Percentiles rank a stretch among this genome's conserved stretches.
Conservation (phyloP, 2,113 vertebrate genomes). For the Chloropsis cyanopogon region DNA sequence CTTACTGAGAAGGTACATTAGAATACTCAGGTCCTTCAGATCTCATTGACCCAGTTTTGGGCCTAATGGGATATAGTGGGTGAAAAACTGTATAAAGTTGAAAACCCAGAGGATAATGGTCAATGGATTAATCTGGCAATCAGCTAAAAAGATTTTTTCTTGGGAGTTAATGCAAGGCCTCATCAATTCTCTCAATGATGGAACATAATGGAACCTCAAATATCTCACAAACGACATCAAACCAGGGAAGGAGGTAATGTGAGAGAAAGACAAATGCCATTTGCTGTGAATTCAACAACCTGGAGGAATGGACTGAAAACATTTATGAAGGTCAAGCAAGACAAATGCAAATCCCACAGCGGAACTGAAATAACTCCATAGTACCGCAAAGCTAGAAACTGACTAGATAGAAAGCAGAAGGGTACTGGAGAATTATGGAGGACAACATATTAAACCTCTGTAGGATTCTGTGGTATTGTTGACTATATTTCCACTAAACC, state of each 20-base stretch:
- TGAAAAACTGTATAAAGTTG: background rate
- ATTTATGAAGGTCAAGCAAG: background rate
- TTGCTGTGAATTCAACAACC: background rate
- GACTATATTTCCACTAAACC: background rate
- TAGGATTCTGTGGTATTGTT: background rate
- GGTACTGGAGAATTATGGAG: background rate
- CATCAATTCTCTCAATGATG: background rate
- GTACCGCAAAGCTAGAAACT: background rate
- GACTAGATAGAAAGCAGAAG: background rate
- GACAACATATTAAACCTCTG: background rate
- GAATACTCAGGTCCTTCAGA: background rate
- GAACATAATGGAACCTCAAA: background rate
- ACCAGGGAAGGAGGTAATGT: accelerated
- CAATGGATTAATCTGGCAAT: background rate
- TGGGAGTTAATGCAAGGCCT: background rate
- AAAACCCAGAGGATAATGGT: background rate
- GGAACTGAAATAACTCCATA: background rate
- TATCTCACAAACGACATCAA: background rate
- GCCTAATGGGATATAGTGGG: background rate
- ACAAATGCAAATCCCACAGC: background rate
- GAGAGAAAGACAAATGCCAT: background rate
- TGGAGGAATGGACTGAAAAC: background rate
- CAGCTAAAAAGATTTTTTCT: background rate
- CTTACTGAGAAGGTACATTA: background rate
- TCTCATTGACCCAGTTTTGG: background rate